Conservation (phyloP, 2,888 invertebrate genomes). For the Aplocera efformata region DNA sequence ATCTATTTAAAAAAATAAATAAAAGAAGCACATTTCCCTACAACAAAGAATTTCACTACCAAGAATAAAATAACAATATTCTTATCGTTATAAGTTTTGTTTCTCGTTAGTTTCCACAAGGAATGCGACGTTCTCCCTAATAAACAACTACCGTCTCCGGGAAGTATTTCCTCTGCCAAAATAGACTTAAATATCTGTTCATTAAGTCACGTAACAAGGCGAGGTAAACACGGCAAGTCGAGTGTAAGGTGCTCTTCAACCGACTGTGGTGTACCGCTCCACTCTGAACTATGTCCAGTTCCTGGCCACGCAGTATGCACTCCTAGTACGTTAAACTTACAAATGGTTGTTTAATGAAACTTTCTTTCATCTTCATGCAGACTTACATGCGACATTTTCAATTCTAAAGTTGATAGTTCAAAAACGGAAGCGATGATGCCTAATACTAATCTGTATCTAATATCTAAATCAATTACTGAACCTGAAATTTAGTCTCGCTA, state of each 20-base stretch:
- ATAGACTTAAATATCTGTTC: constrained; percentile 27
- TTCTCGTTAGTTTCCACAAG: constrained; percentile 13
- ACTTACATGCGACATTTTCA: no score
- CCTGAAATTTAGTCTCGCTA: no score
- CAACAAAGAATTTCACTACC: no score
- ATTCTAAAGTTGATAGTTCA: no score
- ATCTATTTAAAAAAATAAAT: no score
- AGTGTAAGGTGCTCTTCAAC: constrained; percentile 28
- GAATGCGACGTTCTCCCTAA: constrained; percentile 19
- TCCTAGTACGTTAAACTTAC: constrained; percentile 13
- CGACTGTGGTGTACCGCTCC: constrained; percentile 18
- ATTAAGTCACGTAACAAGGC: constrained; percentile 30
- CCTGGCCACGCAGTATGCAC: constrained; percentile 10
- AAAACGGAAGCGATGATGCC: no score
- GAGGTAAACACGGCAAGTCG: constrained; percentile 31
- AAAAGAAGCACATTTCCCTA: no score
- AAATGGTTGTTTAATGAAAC: constrained; percentile 4
- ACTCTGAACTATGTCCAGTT: constrained; percentile 20
- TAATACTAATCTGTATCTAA: no score
- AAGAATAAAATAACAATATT: constrained; percentile 7
- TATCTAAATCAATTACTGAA: no score
- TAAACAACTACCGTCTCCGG: constrained; percentile 18
- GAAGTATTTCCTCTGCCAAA: constrained; percentile 20
- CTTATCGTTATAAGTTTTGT: constrained; percentile 1
- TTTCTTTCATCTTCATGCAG: no score